Evolutionary conservation across 2,797 vertebrate species (phyloP), one percentile per base, ranked within the genome.

Genomic region (Eupleurogrammus muticus): DNA sequence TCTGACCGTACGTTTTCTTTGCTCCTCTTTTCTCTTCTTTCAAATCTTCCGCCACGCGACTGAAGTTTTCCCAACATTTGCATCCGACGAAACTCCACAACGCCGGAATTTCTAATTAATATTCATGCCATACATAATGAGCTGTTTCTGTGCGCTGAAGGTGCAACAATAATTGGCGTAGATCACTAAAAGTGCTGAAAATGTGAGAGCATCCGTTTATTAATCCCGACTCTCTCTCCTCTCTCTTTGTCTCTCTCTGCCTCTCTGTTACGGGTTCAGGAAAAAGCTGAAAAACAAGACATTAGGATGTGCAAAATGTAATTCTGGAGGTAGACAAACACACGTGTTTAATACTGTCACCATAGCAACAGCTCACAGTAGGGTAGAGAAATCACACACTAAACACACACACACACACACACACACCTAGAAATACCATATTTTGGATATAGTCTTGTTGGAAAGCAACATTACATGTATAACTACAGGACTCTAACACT

Each of bases 291-390:
- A 44, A 77, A 81, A 82, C 58, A 75, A 70, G 52, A 65, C 64
- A 81, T 68, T 68, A 57, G 73, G 66, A 73, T 73, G 62, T 75
- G 75, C 21, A 42, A 90, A 79, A 84, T 89, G 83, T 82, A 79
- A 85, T 88, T 89, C 78, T 80, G 81, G 81, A 84, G 85, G 80
- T 81, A 87, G 83, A 87, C 73, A 89, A 91, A 88, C 79, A 86
- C 79, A 88, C 52, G 23, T 89, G 85, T 89, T 89, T 90, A 88
- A 84, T 84, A 75, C 68, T 76, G 83, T 91, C 83, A 80, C 91
- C 81, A 90, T 92, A 75, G 90, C 85, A 91, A 91, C 91, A 89
- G 77, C 80, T 84, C 86, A 82, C 86, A 86, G 87, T 77, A 59
- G 85, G 87, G 66, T 75, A 84, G 72, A 79, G 75, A 71, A 84